A percentile compares a stretch with the other conserved stretches of the same genome.
Evolutionary conservation across 2,797 vertebrate genomes (phyloP).

Genomic region (Luscinia luscinia): DNA sequence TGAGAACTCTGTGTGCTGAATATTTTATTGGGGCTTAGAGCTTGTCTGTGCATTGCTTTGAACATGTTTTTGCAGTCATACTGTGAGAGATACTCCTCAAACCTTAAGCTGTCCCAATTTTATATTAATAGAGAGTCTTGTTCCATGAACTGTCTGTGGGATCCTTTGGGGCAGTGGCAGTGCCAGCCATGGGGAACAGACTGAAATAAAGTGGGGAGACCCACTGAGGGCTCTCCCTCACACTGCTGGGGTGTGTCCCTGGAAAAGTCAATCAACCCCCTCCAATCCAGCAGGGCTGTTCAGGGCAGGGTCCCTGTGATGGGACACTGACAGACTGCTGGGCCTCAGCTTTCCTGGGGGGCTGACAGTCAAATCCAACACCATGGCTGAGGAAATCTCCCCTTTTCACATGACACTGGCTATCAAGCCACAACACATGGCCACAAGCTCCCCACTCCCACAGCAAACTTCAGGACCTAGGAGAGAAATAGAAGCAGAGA

Average conservation of each 20-base stretch:
- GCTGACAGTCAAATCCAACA: too few species aligned
- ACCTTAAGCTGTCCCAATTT: not conserved
- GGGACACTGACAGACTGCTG: not conserved
- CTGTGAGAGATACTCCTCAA: not conserved
- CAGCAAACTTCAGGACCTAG: not conserved
- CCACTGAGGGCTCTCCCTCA: not conserved
- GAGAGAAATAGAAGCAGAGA: not conserved
- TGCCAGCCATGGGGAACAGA: not conserved
- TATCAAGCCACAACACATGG: not conserved
- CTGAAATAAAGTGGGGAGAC: not conserved
- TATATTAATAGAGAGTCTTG: not conserved
- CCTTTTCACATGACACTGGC: too few species aligned
- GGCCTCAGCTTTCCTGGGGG: too few species aligned
- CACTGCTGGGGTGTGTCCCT: not conserved
- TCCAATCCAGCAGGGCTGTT: too few species aligned
- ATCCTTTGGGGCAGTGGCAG: not conserved
- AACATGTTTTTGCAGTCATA: not conserved
- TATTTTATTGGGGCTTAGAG: not conserved
- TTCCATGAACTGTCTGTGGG: not conserved
- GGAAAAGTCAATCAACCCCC: not conserved
- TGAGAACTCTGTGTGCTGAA: not conserved
- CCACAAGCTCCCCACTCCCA: not conserved
- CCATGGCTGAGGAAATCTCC: not conserved
- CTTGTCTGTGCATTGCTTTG: not conserved
- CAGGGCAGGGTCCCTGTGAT: not conserved